phyloP scores from a whole-genome alignment of 64 coral and sea anemone genomes.

The Platygyra sinensis region DNA sequence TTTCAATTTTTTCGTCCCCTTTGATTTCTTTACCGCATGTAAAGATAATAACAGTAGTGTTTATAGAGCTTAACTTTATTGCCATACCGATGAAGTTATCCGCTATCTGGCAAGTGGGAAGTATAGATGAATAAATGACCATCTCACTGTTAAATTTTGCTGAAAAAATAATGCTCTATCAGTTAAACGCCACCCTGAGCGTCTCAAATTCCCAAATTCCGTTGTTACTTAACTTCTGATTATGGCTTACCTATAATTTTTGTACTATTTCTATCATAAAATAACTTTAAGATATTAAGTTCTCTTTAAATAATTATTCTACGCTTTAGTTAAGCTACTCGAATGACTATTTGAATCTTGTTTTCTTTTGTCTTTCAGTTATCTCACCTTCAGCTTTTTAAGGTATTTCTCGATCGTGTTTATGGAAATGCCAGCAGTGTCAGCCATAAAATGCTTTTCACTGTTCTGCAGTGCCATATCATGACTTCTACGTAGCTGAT shows the following conservation, averaged over 20 bases:
- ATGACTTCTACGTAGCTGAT: slow-evolving; percentile 48
- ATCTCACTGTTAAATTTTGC: too few relatives aligned
- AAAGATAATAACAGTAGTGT: too few relatives aligned
- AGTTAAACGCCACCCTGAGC: too few relatives aligned
- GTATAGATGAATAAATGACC: too few relatives aligned
- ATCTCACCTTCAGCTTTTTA: slow-evolving; percentile 55
- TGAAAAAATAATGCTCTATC: too few relatives aligned
- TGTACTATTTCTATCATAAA: neutral
- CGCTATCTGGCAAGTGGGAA: too few relatives aligned
- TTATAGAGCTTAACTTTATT: too few relatives aligned
- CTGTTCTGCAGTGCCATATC: slow-evolving; percentile 25
- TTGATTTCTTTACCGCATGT: too few relatives aligned
- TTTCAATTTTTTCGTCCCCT: too few relatives aligned
- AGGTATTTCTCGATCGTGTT: slow-evolving; percentile 56
- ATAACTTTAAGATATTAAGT: slow-evolving; percentile 12
- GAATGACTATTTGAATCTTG: neutral
- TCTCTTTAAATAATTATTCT: neutral
- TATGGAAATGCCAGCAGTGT: slow-evolving; percentile 53
- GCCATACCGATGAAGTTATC: too few relatives aligned
- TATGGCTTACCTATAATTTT: slow-evolving; percentile 4
- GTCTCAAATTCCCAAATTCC: neutral
- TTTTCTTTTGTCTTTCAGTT: neutral
- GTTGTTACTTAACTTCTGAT: neutral
- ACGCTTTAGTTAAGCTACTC: too few relatives aligned
- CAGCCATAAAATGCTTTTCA: slow-evolving; percentile 35